phyloP scores from a whole-genome alignment of 2,113 vertebrate species.

The Eleginops maclovinus region DNA sequence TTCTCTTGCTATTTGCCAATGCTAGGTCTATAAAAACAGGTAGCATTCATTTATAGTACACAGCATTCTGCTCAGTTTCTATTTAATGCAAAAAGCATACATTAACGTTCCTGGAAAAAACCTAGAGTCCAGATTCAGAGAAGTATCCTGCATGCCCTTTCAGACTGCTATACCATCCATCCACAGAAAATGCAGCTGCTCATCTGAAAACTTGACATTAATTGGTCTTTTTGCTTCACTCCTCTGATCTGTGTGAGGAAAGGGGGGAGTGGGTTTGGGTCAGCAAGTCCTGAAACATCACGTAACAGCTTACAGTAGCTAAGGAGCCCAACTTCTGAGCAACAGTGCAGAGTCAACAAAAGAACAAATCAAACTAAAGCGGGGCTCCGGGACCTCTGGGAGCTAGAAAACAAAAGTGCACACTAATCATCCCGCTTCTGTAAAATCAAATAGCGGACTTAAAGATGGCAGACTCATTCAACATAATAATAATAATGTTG shows the following conservation, averaged over 20 bases:
- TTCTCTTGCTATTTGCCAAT: too few species aligned
- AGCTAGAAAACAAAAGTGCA: conserved; percentile 29
- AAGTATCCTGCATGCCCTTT: not conserved
- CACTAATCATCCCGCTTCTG: conserved; percentile 36
- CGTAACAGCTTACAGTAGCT: conserved; percentile 15
- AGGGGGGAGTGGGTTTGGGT: conserved; percentile 14
- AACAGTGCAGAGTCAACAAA: conserved; percentile 42
- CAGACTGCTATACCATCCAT: not conserved
- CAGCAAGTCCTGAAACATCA: conserved; percentile 21
- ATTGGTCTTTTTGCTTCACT: conserved; percentile 20
- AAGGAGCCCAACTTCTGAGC: conserved; percentile 16
- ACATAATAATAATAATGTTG: conserved; percentile 33
- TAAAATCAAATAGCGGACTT: conserved; percentile 18
- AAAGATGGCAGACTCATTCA: conserved; percentile 34
- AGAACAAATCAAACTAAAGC: conserved; percentile 39
- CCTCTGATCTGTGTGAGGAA: not conserved
- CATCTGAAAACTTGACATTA: conserved; percentile 8
- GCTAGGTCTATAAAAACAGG: too few species aligned
- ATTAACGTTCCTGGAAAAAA: conserved; percentile 44
- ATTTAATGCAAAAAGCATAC: conserved; percentile 24
- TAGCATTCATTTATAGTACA: not conserved
- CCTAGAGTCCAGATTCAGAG: conserved; percentile 1
- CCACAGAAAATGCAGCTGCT: conserved; percentile 5
- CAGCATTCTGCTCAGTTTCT: conserved; percentile 17
- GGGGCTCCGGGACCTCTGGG: conserved; percentile 23